phyloP scores from a whole-genome alignment of 2,888 invertebrate species.

The Nemurella pictetii region DNA sequence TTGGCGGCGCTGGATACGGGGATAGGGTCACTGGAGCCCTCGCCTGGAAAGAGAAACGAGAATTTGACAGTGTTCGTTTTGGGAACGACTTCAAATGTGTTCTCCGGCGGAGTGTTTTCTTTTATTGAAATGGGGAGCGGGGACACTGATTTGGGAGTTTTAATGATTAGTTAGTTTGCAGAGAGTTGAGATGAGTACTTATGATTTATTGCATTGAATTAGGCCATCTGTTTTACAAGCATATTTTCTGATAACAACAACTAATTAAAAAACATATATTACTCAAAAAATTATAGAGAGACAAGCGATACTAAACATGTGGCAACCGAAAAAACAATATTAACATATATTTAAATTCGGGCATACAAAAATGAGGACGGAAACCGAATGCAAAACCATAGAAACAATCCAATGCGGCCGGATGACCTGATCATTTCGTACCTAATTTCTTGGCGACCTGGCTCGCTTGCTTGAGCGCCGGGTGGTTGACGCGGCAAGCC shows the following conservation, averaged over 20 bases:
- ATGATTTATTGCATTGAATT: not conserved
- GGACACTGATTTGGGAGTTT: not conserved
- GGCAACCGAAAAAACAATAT: not conserved
- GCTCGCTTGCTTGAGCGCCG: not conserved
- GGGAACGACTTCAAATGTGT: not conserved
- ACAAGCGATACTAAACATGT: not conserved
- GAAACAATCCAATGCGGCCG: not conserved
- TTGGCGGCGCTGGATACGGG: not conserved
- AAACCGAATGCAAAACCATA: not conserved
- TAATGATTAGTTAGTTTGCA: not conserved
- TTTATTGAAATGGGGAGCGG: not conserved
- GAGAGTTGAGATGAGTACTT: not conserved
- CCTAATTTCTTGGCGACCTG: not conserved
- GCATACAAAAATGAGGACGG: not conserved
- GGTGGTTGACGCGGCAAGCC: not conserved
- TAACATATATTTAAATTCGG: not conserved
- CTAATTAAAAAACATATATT: not conserved
- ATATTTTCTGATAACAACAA: no score
- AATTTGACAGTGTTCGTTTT: not conserved
- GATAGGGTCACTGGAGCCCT: not conserved
- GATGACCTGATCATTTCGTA: not conserved
- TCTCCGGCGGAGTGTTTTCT: no score
- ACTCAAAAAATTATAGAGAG: not conserved
- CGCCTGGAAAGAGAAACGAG: not conserved
- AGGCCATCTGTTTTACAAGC: not conserved